phyloP scores from a whole-genome alignment of 2,888 invertebrate species.

The Lasioglossum leucozonium region DNA sequence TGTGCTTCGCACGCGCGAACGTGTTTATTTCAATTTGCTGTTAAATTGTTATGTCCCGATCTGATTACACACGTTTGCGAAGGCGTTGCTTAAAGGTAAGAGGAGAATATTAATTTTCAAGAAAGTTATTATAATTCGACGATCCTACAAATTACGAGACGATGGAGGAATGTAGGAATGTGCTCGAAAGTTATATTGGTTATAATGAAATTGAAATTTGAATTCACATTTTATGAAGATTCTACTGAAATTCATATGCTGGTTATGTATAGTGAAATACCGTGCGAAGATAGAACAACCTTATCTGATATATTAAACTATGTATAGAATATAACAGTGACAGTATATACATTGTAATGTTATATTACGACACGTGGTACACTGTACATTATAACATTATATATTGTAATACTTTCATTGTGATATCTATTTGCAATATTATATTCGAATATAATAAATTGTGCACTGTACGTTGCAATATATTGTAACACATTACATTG shows the following conservation, averaged over 20 bases:
- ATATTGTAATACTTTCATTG: no score
- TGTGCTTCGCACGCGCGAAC: background rate
- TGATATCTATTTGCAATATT: background rate
- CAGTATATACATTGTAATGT: no score
- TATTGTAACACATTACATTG: background rate
- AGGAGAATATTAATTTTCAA: background rate
- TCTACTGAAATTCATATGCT: background rate
- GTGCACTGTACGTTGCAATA: background rate
- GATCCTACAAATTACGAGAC: background rate
- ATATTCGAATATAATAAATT: background rate
- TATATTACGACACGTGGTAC: background rate
- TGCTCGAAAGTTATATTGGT: conserved; percentile 3
- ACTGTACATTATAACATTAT: background rate
- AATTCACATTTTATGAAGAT: conserved; percentile 5
- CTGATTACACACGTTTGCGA: background rate
- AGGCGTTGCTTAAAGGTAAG: background rate
- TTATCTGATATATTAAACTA: background rate
- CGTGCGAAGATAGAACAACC: background rate
- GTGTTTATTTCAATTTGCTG: background rate
- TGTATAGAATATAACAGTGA: no score
- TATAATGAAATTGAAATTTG: background rate
- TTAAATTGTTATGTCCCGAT: background rate
- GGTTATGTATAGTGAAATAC: background rate
- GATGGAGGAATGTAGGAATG: background rate
- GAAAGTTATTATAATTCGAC: background rate